These are phyloP conservation scores for Tribolium castaneum DNA, from an alignment of 1,140 invertebrate species.

Conservation along the genomic window DNA sequence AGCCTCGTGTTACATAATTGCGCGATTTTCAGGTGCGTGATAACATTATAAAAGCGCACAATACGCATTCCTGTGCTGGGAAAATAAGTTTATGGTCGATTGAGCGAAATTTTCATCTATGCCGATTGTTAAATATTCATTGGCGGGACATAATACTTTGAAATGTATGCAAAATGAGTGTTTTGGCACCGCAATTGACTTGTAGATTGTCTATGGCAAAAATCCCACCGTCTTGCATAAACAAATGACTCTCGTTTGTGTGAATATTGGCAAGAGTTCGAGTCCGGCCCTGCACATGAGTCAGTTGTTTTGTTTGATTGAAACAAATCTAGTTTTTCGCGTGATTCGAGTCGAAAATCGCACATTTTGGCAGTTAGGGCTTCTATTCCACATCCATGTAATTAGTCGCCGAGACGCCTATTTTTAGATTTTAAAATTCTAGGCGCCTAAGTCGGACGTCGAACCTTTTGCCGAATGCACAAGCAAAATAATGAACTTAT, in stretches of 20 bases:
- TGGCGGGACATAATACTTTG: too few species aligned
- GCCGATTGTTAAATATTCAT: too few species aligned
- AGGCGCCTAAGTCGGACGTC: conserved; percentile 62
- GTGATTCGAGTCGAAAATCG: conserved; percentile 49
- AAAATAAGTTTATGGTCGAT: too few species aligned
- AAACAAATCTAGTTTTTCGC: too few species aligned
- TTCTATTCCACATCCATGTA: conserved; percentile 60
- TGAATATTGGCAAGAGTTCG: conserved; percentile 4
- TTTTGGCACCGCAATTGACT: too few species aligned
- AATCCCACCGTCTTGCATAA: neutral
- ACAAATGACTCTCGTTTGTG: neutral
- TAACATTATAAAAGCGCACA: too few species aligned
- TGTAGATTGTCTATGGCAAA: too few species aligned
- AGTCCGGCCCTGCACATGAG: conserved; percentile 37
- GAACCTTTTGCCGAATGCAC: conserved; percentile 59
- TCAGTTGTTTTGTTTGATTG: conserved; percentile 36
- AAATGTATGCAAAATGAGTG: too few species aligned
- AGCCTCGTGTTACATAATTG: too few species aligned
- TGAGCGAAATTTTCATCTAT: too few species aligned
- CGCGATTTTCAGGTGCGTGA: too few species aligned
- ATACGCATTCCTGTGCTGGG: too few species aligned
- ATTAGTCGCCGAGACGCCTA: conserved; percentile 61
- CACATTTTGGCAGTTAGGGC: conserved; percentile 60
- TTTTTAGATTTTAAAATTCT: conserved; percentile 63
- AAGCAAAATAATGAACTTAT: conserved; percentile 60